Conservation (phyloP, 2,888 invertebrate species). For the Phragmatobia fuliginosa region DNA sequence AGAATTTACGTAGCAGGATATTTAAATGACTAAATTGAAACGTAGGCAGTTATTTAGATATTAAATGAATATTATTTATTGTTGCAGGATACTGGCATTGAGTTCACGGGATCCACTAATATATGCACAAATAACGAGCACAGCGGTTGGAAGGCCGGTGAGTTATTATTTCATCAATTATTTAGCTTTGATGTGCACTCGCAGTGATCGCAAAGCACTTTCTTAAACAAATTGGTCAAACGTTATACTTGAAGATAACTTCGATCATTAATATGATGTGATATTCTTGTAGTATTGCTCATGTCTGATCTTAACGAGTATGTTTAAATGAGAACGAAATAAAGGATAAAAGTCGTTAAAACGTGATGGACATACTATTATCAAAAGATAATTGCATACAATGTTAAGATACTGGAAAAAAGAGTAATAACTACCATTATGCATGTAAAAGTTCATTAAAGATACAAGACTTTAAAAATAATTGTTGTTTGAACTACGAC, state of each 20-base stretch:
- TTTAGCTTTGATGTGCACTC: conserved; percentile 42
- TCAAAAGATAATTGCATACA: no score
- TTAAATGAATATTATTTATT: conserved; percentile 43
- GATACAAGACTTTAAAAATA: no score
- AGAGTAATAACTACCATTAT: no score
- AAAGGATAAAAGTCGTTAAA: no score
- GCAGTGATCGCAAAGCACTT: conserved; percentile 39
- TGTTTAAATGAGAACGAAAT: no score
- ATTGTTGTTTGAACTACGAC: no score
- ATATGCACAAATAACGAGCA: conserved; percentile 69
- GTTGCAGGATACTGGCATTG: conserved; percentile 75
- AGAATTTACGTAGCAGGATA: conserved; percentile 43
- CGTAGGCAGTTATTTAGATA: conserved; percentile 2
- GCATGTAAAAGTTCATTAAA: no score
- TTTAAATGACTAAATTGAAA: conserved; percentile 20
- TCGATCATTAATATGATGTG: conserved; percentile 39
- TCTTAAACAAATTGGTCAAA: conserved; percentile 31
- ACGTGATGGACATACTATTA: no score
- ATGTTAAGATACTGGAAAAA: no score
- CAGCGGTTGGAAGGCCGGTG: conserved; percentile 73
- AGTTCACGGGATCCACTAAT: conserved; percentile 64
- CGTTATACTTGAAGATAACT: conserved; percentile 25
- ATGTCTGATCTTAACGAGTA: background rate
- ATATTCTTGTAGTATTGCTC: conserved; percentile 8
- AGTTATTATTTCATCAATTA: conserved; percentile 55